phyloP scores from a whole-genome alignment of 2,888 invertebrate genomes.

The Cheilosia grossa region DNA sequence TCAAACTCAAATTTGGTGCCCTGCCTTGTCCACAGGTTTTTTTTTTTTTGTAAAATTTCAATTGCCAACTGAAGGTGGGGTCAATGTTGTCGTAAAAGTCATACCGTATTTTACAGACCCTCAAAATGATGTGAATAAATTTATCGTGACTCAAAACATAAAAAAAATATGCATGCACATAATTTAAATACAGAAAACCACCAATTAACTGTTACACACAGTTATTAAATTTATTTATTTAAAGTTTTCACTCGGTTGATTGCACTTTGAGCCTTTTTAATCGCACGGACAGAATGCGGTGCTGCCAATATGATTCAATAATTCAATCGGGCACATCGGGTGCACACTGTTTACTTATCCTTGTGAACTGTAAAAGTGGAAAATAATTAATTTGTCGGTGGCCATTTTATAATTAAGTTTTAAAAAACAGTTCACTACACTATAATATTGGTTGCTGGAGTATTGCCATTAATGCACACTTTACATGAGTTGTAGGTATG shows the following conservation, averaged over 20 bases:
- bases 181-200: slow-evolving; percentile 31
- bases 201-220: slow-evolving; percentile 53
- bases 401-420: slow-evolving; percentile 62
- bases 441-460: slow-evolving; percentile 20
- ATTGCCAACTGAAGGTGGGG: too few species aligned
- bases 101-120: too few species aligned
- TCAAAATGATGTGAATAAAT: neutral
- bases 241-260: slow-evolving; percentile 52
- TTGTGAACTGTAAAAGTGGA: slow-evolving; percentile 53
- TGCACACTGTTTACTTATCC: slow-evolving; percentile 54
- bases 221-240: slow-evolving; percentile 63
- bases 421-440: slow-evolving; percentile 14
- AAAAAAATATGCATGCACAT: slow-evolving; percentile 2
- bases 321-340: slow-evolving; percentile 63
- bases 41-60: too few species aligned
- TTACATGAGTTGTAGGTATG: neutral
- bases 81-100: too few species aligned
- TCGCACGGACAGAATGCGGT: slow-evolving; percentile 1
- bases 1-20: too few species aligned
- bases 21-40: too few species aligned
- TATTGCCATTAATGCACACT: slow-evolving; percentile 26
- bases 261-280: slow-evolving; percentile 44
- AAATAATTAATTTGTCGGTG: slow-evolving; percentile 58
- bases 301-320: slow-evolving; percentile 47
- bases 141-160: neutral